A percentile compares a stretch with the other conserved stretches of the same genome.
Evolutionary conservation across 2,888 invertebrate species (phyloP).

Genomic region (Xylophagus ater): DNA sequence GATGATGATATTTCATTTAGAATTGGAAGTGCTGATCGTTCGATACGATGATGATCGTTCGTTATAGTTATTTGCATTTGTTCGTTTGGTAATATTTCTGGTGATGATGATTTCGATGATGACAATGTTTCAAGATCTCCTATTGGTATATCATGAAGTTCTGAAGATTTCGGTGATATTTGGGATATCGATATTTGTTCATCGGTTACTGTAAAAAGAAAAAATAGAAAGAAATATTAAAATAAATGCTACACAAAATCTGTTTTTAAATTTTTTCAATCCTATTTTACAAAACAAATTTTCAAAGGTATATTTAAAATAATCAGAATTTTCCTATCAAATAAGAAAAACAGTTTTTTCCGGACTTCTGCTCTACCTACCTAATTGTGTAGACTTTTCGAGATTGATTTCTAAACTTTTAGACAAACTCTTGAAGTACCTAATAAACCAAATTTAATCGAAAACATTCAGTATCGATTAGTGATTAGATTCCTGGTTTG

Average conservation of each 20-base stretch:
- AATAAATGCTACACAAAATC: not conserved
- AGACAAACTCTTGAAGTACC: no score
- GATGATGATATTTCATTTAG: conserved; percentile 46
- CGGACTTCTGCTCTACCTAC: no score
- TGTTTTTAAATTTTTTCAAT: not conserved
- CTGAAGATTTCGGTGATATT: conserved; percentile 54
- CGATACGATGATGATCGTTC: conserved; percentile 38
- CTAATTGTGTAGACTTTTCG: no score
- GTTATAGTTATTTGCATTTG: conserved; percentile 20
- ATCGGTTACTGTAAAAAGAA: conserved; percentile 6
- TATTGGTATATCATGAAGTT: conserved; percentile 7
- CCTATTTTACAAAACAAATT: no score
- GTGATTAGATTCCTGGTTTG: no score
- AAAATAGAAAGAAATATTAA: not conserved
- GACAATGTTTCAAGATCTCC: conserved; percentile 6
- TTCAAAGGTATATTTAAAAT: no score
- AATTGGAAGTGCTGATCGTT: conserved; percentile 47
- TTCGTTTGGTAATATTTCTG: conserved; percentile 9
- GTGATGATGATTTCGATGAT: conserved; percentile 14
- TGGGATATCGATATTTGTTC: conserved; percentile 42
- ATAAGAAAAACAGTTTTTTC: no score
- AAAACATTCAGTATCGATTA: no score
- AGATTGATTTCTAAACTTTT: no score
- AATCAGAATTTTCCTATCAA: no score
- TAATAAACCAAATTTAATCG: no score